Conservation (phyloP, 2,797 vertebrate genomes). For the Cossypha niveicapilla region DNA sequence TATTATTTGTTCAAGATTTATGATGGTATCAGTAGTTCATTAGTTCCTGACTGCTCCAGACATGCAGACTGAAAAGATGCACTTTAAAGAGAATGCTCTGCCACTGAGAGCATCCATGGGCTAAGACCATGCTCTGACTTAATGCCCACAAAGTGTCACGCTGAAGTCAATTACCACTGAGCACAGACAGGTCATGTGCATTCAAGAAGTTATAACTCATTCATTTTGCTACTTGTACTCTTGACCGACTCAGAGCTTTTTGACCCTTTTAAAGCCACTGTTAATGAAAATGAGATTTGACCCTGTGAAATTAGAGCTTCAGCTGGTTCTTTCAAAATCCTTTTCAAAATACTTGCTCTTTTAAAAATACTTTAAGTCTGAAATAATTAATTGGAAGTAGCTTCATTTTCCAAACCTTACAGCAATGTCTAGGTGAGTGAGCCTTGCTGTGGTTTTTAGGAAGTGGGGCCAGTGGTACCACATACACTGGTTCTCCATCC, state of each 20-base stretch:
- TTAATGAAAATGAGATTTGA: background rate
- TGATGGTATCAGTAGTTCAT: background rate
- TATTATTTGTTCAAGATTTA: background rate
- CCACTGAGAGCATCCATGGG: background rate
- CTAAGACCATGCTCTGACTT: background rate
- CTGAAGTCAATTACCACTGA: background rate
- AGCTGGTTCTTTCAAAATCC: background rate
- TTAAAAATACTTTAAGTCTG: background rate
- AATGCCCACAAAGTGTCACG: background rate
- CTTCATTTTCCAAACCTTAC: background rate
- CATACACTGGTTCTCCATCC: background rate
- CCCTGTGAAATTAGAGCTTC: background rate
- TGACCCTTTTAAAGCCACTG: background rate
- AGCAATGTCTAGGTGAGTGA: background rate
- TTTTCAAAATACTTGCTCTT: background rate
- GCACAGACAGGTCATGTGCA: background rate
- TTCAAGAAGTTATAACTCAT: background rate
- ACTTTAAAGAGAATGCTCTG: background rate
- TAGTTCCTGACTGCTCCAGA: background rate
- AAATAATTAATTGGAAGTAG: background rate
- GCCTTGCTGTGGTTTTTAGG: background rate
- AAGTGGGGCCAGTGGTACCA: background rate
- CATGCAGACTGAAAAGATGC: background rate
- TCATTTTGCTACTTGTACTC: background rate
- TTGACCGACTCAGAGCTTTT: background rate